Conservation (phyloP, 2,113 vertebrate species). For the Equus przewalskii region DNA sequence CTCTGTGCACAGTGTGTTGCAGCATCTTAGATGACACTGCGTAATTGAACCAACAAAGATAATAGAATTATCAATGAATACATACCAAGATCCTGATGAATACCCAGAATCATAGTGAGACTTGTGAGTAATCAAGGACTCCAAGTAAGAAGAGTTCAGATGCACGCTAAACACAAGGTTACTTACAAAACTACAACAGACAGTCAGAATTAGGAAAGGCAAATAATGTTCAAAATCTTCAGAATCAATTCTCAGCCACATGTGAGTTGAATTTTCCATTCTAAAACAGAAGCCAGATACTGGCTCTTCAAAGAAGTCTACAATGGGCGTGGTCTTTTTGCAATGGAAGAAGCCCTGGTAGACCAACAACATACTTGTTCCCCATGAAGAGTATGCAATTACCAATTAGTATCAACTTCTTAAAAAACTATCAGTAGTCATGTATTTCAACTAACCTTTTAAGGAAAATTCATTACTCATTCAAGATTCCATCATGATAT, state of each 20-base stretch:
- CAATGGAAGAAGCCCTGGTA: not conserved
- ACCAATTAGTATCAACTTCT: not conserved
- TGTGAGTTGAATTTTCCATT: not conserved
- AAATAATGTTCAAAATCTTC: not conserved
- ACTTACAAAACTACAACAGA: not conserved
- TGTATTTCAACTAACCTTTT: not conserved
- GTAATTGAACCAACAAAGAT: not conserved
- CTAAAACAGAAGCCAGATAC: not conserved
- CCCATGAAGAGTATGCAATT: not conserved
- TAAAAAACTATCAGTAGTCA: not conserved
- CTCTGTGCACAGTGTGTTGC: not conserved
- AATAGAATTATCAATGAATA: not conserved
- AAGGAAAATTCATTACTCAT: slow-evolving; percentile 35
- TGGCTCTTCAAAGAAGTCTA: not conserved
- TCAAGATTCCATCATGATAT: not conserved
- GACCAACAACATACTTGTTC: not conserved
- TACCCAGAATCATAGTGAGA: not conserved
- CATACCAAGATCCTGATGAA: not conserved
- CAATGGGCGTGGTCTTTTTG: not conserved
- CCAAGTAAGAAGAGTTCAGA: not conserved
- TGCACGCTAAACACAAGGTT: not conserved
- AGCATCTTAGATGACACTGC: not conserved
- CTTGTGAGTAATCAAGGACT: not conserved
- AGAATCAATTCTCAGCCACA: not conserved
- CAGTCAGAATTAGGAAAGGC: not conserved